phyloP scores from a whole-genome alignment of 2,888 invertebrate species.

The Drosophila monieri region DNA sequence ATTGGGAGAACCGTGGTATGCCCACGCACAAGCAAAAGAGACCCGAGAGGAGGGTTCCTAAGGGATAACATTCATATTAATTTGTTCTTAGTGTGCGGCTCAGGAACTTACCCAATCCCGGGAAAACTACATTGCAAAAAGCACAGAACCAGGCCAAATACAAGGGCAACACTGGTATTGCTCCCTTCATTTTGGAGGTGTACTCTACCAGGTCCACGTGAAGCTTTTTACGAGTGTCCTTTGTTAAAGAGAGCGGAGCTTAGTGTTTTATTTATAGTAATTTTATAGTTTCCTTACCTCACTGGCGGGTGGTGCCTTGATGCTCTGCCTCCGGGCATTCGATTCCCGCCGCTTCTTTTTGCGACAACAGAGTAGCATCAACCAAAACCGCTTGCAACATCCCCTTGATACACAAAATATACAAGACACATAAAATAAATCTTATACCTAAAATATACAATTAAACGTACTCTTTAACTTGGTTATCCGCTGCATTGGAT shows the following conservation, averaged over 20 bases:
- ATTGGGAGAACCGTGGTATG: constrained; percentile 93
- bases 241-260: constrained; percentile 35
- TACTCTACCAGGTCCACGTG: constrained; percentile 92
- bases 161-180: constrained; percentile 95
- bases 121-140: constrained; percentile 90
- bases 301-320: constrained; percentile 85
- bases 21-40: constrained; percentile 94
- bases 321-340: constrained; percentile 85
- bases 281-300: constrained; percentile 45
- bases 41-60: constrained; percentile 95
- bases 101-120: constrained; percentile 88
- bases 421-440: constrained; percentile 42
- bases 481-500: constrained; percentile 33
- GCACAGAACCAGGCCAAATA: constrained; percentile 95
- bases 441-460: background rate
- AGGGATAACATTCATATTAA: background rate
- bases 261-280: background rate
- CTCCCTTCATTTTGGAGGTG: constrained; percentile 94
- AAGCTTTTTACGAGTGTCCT: constrained; percentile 91
- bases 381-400: constrained; percentile 81
- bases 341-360: constrained; percentile 82
- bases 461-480: constrained; percentile 50
- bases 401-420: constrained; percentile 61
- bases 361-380: constrained; percentile 84
- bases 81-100: background rate